Evolutionary conservation across 1,140 invertebrate genomes (phyloP), one percentile per base, ranked within the genome.

Genomic region (Drosophila paulistorum): DNA sequence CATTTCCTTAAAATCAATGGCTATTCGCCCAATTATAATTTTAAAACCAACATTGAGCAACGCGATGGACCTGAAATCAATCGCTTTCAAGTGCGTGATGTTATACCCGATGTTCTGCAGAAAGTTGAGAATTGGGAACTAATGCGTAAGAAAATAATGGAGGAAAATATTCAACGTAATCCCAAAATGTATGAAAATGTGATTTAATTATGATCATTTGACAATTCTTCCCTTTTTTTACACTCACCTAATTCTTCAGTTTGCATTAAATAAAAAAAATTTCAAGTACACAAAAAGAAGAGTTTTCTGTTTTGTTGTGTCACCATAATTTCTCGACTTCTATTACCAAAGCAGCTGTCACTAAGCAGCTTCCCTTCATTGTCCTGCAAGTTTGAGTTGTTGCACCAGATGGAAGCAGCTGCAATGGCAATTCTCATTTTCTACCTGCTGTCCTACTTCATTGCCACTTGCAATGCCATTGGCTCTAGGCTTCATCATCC

Each of bases 141-240:
- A 0, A 39, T 10, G 6, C 79, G 80, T 10, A 77, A 71, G 14
- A 89, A 79, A 39, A 67, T 76, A 9, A 92, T 92, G 90, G 90
- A 92, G 9, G 91, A 90, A 6, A 86, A 90, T 33, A 92, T 92
- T 39, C 74, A 81, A 14, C 72, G 83, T 6, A 91, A 92, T 66
- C 90, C 89, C 0, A 84, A 85, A 58, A 91, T 92, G 91, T 92
- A 92, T 61, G 78, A 90, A 60, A 85, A 91, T 70, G 80, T 91
- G 2, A 77, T 41, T 11, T 84, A 79, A 65, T 7, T n/a, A 2
- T 33, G 5, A 14, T 51, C 17, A 10, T 7, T 14, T 51, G 17
- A 20, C 17, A 51, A 23, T 51, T 51, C 3, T 5, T 23, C 13
- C 11, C 3, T 5, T 76, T 30, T 30, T 30, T 30, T 30, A 30